Percentiles rank a stretch among this genome's conserved stretches.
Evolutionary conservation across 2,797 vertebrate species (phyloP).

Genomic region (Peromyscus attwateri): DNA sequence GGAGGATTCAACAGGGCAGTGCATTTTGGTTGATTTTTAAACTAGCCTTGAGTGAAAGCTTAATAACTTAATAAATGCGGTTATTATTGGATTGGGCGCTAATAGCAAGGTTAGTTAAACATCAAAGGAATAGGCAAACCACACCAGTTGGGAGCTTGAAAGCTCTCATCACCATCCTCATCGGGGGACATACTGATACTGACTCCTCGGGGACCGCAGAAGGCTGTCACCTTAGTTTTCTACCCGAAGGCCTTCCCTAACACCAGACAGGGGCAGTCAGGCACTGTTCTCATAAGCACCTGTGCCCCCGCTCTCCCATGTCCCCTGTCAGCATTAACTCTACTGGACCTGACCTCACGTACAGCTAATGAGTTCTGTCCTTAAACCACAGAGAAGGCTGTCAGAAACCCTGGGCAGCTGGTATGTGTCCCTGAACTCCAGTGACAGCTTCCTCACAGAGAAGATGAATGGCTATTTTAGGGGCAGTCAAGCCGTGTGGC

Average conservation of each 20-base stretch:
- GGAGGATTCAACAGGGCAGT: neutral
- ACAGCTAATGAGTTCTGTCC: conserved; percentile 71
- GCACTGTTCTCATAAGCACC: neutral
- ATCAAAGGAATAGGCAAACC: neutral
- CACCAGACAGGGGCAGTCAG: neutral
- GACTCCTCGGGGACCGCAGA: conserved; percentile 3
- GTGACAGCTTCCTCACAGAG: neutral
- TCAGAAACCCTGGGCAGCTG: neutral
- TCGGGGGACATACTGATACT: neutral
- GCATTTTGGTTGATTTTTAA: neutral
- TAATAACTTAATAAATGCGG: neutral
- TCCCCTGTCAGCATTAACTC: conserved; percentile 39
- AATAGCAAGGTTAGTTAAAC: neutral
- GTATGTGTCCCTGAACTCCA: neutral
- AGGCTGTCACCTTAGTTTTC: conserved; percentile 58
- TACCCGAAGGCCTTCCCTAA: neutral
- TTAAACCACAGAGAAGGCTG: conserved; percentile 41
- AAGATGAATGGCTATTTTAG: conserved; percentile 34
- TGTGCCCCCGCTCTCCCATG: neutral
- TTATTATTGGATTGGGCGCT: neutral
- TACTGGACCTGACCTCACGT: conserved; percentile 62
- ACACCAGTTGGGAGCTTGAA: neutral
- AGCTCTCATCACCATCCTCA: neutral
- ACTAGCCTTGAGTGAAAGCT: neutral
- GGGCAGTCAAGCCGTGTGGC: neutral